phyloP scores from a whole-genome alignment of 2,113 vertebrate species.

The Lucifuga dentata region DNA sequence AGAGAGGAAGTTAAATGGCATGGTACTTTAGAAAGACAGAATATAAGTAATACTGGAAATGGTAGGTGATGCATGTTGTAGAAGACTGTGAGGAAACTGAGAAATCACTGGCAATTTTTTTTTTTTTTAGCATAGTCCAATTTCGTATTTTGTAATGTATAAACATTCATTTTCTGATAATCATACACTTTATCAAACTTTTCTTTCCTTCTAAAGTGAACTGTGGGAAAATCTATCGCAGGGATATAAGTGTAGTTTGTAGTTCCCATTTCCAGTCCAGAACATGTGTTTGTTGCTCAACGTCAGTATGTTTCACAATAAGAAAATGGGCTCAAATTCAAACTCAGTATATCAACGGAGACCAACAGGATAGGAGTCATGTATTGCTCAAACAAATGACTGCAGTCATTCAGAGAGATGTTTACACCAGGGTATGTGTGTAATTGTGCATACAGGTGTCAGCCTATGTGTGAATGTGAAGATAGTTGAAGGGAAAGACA shows the following conservation, averaged over 20 bases:
- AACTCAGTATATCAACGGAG: constrained; percentile 58
- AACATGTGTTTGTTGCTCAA: constrained; percentile 79
- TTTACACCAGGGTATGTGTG: constrained; percentile 11
- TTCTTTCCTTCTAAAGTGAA: constrained; percentile 14
- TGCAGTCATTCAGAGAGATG: constrained; percentile 11
- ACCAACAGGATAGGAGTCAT: constrained; percentile 14
- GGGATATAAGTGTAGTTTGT: constrained; percentile 39
- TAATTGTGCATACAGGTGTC: not conserved
- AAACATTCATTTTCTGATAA: no score
- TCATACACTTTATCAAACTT: constrained; percentile 20
- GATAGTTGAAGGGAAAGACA: constrained; percentile 5
- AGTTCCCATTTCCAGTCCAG: constrained; percentile 62
- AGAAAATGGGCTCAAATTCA: constrained; percentile 64
- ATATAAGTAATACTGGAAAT: no score
- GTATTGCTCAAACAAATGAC: constrained; percentile 36
- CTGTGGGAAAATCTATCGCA: constrained; percentile 60
- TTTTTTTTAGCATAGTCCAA: no score
- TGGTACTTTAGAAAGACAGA: not conserved
- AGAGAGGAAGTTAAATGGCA: constrained; percentile 14
- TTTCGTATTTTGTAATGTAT: no score
- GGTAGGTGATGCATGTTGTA: no score
- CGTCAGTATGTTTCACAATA: constrained; percentile 69
- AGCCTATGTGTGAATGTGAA: not conserved
- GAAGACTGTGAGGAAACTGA: no score
- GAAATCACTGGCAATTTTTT: no score